These are phyloP conservation scores for Antigone vipio DNA, from an alignment of 2,113 vertebrate genomes.

Conservation along the genomic window DNA sequence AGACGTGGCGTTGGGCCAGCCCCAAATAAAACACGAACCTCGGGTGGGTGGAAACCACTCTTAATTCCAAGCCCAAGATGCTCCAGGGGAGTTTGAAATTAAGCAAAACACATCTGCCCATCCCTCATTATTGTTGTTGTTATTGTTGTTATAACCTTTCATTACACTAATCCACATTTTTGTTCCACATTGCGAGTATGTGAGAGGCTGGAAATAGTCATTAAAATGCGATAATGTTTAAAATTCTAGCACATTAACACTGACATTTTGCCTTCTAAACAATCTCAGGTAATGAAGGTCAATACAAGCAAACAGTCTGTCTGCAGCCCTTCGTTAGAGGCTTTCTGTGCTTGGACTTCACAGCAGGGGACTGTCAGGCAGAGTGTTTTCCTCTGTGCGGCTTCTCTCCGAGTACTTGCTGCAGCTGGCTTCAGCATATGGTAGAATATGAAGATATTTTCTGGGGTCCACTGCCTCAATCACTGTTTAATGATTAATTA, in stretches of 20 bases:
- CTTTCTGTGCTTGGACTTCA: constrained; percentile 63
- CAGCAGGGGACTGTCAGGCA: constrained; percentile 71
- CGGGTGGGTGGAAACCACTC: not conserved
- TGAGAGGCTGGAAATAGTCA: constrained; percentile 47
- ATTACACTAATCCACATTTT: constrained; percentile 53
- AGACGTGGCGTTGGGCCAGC: not conserved
- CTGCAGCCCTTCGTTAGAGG: constrained; percentile 63
- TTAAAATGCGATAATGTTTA: constrained; percentile 74
- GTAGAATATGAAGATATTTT: constrained; percentile 73
- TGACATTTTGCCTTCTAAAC: constrained; percentile 78
- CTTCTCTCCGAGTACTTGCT: constrained; percentile 63
- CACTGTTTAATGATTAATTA: constrained; percentile 83
- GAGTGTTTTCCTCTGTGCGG: constrained; percentile 54
- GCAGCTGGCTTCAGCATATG: constrained; percentile 82
- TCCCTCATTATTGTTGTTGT: constrained; percentile 48
- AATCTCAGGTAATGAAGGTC: constrained; percentile 79
- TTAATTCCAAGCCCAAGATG: not conserved
- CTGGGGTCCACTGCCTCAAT: constrained; percentile 71
- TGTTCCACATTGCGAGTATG: constrained; percentile 51
- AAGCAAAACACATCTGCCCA: constrained; percentile 39
- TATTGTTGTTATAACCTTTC: constrained; percentile 68
- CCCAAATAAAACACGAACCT: not conserved
- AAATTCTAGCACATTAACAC: constrained; percentile 71
- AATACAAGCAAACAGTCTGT: constrained; percentile 66
- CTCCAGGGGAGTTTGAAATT: constrained; percentile 31